phyloP scores from a whole-genome alignment of 1,140 invertebrate genomes.

The Drosophila santomea region DNA sequence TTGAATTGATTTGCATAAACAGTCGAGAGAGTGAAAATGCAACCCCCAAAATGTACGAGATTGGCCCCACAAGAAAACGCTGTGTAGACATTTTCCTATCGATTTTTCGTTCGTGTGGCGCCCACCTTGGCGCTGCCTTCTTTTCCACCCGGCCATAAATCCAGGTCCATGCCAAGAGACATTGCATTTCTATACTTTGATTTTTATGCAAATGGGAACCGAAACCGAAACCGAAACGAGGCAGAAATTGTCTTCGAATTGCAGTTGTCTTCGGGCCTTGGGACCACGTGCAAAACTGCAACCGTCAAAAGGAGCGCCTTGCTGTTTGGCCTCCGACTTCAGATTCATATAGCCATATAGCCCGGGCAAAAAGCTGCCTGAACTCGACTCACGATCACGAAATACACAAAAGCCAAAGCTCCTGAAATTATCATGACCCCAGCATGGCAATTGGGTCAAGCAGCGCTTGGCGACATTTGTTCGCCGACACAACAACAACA shows the following conservation, averaged over 20 bases:
- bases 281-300: conserved; percentile 31
- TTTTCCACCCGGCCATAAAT: conserved; percentile 67
- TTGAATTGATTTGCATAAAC: conserved; percentile 68
- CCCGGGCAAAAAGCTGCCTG: conserved; percentile 7
- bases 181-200: conserved; percentile 67
- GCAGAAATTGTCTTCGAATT: conserved; percentile 62
- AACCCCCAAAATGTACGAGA: conserved; percentile 23
- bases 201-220: conserved; percentile 72
- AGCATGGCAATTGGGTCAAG: conserved; percentile 75
- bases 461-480: conserved; percentile 73
- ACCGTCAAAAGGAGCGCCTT: conserved; percentile 57
- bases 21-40: conserved; percentile 20
- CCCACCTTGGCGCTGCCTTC: conserved; percentile 39
- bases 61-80: conserved; percentile 9
- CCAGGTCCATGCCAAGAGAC: conserved; percentile 68
- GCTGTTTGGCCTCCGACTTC: conserved; percentile 1
- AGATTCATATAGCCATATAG: conserved; percentile 1
- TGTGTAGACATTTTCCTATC: conserved; percentile 71
- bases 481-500: conserved; percentile 75
- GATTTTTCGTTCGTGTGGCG: conserved; percentile 58
- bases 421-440: conserved; percentile 82
- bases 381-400: conserved; percentile 74
- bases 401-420: conserved; percentile 72
- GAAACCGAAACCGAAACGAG: conserved; percentile 48
- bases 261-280: conserved; percentile 23